Evolutionary conservation across 2,113 vertebrate species (phyloP).

Genomic region (Podiceps cristatus): DNA sequence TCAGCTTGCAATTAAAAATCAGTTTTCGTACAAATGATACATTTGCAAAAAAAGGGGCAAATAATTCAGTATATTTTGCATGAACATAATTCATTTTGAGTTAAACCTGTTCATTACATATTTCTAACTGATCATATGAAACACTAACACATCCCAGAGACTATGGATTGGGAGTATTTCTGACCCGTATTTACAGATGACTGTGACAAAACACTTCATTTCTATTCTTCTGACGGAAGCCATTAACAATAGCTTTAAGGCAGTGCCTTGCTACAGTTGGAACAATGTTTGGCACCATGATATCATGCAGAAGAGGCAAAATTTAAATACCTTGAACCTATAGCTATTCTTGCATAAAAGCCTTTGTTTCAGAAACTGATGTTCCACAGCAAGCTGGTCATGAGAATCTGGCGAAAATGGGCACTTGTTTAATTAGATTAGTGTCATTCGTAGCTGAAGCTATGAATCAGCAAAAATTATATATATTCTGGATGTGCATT

Average conservation of each 20-base stretch:
- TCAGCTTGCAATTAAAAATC: not conserved
- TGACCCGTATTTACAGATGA: not conserved
- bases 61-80: not conserved
- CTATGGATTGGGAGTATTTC: not conserved
- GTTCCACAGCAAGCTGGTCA: not conserved
- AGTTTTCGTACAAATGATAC: not conserved
- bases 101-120: not conserved
- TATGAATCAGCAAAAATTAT: not conserved
- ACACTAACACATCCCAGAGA: not conserved
- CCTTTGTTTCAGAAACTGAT: not conserved
- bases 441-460: not conserved
- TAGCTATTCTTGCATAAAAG: not conserved
- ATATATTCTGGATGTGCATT: not conserved
- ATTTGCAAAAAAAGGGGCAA: not conserved
- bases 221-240: not conserved
- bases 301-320: not conserved
- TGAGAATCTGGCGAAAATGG: not conserved
- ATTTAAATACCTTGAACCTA: not conserved
- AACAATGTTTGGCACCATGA: not conserved
- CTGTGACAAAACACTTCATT: not conserved
- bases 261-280: not conserved
- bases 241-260: not conserved
- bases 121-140: not conserved
- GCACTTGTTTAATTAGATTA: not conserved
- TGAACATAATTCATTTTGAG: not conserved